Evolutionary conservation across 2,113 vertebrate genomes (phyloP), one percentile per base, ranked within the genome.

Genomic region (Noctilio leporinus): DNA sequence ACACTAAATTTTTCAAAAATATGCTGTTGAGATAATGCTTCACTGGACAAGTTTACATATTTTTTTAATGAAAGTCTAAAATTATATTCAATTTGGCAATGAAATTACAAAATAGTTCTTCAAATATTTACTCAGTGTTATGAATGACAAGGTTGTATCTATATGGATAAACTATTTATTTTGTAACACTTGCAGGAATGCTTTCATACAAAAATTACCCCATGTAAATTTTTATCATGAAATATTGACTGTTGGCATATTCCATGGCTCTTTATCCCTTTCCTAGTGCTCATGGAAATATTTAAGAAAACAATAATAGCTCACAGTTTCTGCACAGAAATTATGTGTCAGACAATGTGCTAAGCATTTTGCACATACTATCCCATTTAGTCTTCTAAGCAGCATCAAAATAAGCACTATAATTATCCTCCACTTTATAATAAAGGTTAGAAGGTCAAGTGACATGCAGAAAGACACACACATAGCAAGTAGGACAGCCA

Each of bases 21-120:
- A 94, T 12, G 7, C 24, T 91, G 82, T 75, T 70, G 22, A 90
- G 28, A 70, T 77, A 88, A 91, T 49, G 55, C 53, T 76, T 93
- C 78, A 84, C 35, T 86, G 55, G 43, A 86, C 43, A 89, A 94
- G 43, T 15, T 80, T 55, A 90, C 11, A 77, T 85, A 59, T 57
- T 53, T 92, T 89, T 69, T 55, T 0, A 87, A 92, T 77, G 5
- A 76, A 93, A 62, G 7, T 51, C 35, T 49, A 38, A 89, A 94
- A 93, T 73, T 86, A 38, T 22, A 59, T 75, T 35, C 57, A 67
- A 53, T 62, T 72, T 86, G 47, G 89, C 78, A 76, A 0, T 81
- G 53, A 94, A 86, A 96, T 73, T 91, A 93, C 33, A 86, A 96
- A 89, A 67, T 77, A 86, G 38, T 47, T 96, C 38, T 67, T 91